Base-by-base conservation (phyloP, 2,888 invertebrate species). In the Tubiluchus corallicola region DNA sequence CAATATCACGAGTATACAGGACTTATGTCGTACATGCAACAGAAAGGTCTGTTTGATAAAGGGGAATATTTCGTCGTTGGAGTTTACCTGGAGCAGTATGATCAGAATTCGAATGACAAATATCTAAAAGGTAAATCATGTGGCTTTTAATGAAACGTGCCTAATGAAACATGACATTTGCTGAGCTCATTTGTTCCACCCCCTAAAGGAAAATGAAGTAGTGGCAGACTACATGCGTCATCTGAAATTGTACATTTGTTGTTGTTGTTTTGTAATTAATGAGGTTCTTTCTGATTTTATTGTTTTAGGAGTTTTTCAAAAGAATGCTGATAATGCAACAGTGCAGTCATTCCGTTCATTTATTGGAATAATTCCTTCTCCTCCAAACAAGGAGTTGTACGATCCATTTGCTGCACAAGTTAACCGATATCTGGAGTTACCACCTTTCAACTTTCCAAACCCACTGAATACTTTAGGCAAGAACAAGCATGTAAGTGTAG, bases 11-110 rank as follows among this genome's bases (percentile, higher is more conserved):
- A 90, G 57, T 87, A 88, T 62, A 74, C 87, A 51, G 88, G 87
- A 2, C 69, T 90, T n/a, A 75, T 90, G 75, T 71, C 82, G 46
- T 82, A 84, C 37, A 71, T 90, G 65, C 77, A 87, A 52, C 75
- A 82, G 50, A 73, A 75, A 64, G 77, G 82, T 48, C 72, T 90
- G 1, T 70, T 90, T 48, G 76, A 82, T 52, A 75, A 77, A 57
- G 79, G 83, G n/a, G 83, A 88, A 60, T 92, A 90, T 61, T 87
- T 84, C 60, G 88, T 85, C 1, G 78, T 90, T 17, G 90, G 90
- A 3, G 82, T 90, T 3, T 82, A 85, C 57, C 76, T 84, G 13
- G 83, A 84, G 53, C 81, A 84, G 55, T 90, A 87, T 64, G 81
- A 85, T 56, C 51, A 51, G n/a, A 52, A 73, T 17, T 74, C 77